Conservation (phyloP, 2,113 vertebrate genomes). For the Sapajus apella region DNA sequence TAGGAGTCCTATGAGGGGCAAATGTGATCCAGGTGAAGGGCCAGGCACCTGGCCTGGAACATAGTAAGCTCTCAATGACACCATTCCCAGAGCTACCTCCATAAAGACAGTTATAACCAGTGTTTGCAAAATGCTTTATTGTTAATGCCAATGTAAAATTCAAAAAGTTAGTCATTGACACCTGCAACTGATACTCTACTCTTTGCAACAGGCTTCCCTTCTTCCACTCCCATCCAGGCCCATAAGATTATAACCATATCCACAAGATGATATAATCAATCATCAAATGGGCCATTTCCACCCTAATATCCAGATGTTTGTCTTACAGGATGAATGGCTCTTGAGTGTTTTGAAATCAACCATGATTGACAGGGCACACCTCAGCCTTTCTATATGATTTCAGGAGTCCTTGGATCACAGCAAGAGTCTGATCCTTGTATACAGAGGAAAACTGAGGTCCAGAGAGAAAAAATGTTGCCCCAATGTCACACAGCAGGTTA, state of each 20-base stretch:
- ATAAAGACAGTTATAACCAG: neutral
- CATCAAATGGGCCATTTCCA: neutral
- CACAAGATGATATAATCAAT: accelerated
- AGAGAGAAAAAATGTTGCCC: neutral
- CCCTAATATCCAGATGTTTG: neutral
- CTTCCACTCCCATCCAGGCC: neutral
- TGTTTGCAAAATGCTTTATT: constrained; percentile 62
- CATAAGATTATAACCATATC: neutral
- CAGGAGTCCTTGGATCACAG: no score
- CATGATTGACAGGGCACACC: neutral
- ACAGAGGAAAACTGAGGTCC: neutral
- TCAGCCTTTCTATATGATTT: neutral
- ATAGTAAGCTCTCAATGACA: accelerated
- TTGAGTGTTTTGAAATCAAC: neutral
- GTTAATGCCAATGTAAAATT: neutral
- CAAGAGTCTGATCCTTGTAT: neutral
- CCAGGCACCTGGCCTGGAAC: neutral
- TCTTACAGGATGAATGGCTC: neutral
- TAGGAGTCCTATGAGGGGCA: neutral
- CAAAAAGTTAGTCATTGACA: neutral
- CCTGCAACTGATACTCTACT: neutral
- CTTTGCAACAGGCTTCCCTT: no score
- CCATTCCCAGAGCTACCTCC: neutral
- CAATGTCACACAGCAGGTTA: neutral
- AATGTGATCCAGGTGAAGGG: neutral